Conservation (phyloP, 2,113 vertebrate genomes). For the Megaleporinus macrocephalus region DNA sequence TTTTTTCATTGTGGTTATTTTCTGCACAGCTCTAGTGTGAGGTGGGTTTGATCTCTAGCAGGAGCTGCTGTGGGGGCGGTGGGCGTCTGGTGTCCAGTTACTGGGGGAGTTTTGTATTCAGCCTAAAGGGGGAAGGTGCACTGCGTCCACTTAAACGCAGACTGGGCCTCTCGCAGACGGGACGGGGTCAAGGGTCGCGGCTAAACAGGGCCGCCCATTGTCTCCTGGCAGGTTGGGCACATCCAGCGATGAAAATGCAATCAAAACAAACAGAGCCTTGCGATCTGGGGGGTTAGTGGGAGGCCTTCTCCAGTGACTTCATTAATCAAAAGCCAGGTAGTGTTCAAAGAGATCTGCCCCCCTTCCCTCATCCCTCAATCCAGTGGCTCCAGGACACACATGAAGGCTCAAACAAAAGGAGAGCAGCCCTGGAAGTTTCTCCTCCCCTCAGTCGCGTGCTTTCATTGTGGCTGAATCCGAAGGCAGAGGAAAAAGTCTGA, state of each 20-base stretch:
- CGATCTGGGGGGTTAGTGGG: conserved; percentile 57
- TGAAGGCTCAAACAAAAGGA: conserved; percentile 75
- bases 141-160: conserved; percentile 77
- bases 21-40: conserved; percentile 19
- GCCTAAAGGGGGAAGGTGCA: conserved; percentile 75
- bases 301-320: conserved; percentile 75
- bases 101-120: conserved; percentile 68
- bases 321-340: conserved; percentile 72
- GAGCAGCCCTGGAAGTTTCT: conserved; percentile 58
- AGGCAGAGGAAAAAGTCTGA: conserved; percentile 15
- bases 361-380: conserved; percentile 69
- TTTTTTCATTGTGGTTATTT: conserved; percentile 44
- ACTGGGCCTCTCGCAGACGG: conserved; percentile 72
- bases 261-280: conserved; percentile 80
- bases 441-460: conserved; percentile 60
- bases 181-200: conserved; percentile 74
- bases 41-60: conserved; percentile 49
- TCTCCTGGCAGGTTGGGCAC: conserved; percentile 78
- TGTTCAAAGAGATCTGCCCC: conserved; percentile 73
- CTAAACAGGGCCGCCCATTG: conserved; percentile 78
- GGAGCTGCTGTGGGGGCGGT: conserved; percentile 55
- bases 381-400: conserved; percentile 69
- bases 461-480: conserved; percentile 47
- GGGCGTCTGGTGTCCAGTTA: conserved; percentile 70
- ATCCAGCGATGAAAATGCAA: conserved; percentile 80